Evolutionary conservation across 2,797 vertebrate genomes (phyloP).

Genomic region (Poecilia gillii): DNA sequence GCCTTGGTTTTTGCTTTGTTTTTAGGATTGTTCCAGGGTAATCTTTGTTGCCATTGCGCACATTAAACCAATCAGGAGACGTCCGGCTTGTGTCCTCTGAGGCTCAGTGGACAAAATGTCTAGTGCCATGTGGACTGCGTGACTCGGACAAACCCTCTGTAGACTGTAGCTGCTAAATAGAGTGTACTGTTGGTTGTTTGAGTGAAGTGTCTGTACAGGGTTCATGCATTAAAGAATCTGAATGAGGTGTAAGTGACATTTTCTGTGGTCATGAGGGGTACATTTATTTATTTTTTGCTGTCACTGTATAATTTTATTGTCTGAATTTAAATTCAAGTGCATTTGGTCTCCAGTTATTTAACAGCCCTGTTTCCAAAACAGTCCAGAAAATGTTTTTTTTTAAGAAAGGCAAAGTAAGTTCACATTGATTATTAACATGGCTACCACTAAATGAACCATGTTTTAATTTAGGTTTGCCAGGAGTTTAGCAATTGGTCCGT

Average conservation of each 20-base stretch:
- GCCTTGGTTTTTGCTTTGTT: conserved; percentile 15
- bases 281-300: conserved; percentile 54
- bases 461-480: neutral
- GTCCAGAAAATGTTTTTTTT: neutral
- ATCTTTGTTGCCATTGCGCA: conserved; percentile 54
- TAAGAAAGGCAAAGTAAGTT: neutral
- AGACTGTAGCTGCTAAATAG: conserved; percentile 38
- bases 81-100: conserved; percentile 33
- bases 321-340: conserved; percentile 49
- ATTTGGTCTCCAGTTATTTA: conserved; percentile 17
- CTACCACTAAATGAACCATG: neutral
- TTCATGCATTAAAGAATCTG: conserved; percentile 24
- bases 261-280: neutral
- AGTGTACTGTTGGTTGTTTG: conserved; percentile 34
- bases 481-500: neutral
- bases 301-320: conserved; percentile 56
- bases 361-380: conserved; percentile 4
- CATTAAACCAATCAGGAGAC: conserved; percentile 49
- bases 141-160: conserved; percentile 42
- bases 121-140: conserved; percentile 70
- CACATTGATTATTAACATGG: neutral
- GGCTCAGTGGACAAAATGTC: conserved; percentile 56
- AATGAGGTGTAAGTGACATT: neutral
- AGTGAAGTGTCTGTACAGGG: conserved; percentile 30
- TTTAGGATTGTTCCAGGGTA: conserved; percentile 43